Base-by-base conservation (phyloP, 2,888 invertebrate genomes). In the Hartigia nigra region DNA sequence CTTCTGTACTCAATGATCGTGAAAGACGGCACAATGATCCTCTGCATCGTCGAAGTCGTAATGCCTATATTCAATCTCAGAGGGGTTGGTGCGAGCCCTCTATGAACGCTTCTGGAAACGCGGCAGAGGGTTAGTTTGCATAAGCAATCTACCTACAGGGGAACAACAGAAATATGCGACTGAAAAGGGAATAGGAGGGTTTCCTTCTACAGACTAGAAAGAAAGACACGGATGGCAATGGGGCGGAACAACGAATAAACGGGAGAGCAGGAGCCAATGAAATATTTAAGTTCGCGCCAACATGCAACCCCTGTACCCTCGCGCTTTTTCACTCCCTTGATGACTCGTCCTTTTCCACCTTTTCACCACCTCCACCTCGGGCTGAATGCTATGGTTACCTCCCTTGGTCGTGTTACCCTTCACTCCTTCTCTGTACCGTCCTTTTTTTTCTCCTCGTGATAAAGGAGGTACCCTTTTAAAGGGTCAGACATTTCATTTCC, bases 261-360 rank as follows among this genome's bases (percentile, higher is more conserved):
- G 14, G 34, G 31, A 55, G 55, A 23, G 55, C 23, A 55, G 69
- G 76, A 75, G 70, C 32, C 69, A 80, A 55, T 77, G 79, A 81
- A 79, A 81, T 79, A 81, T 81, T 81, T 78, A 77, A 76, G 36
- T 80, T 74, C 36, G 32, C 75, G 72, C 74, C 74, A 23, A 69
- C 69, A 12, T 55, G 39, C 23, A 31, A n/a, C 12, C 34, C 35
- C 70, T 31, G 37, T 32, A 32, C 35, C 31, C 31, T 70, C 77
- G 5, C 75, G 37, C 76, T 77, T 37, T 31, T 32, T 35, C 37
- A 55, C 77, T 79, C 55, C 31, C 31, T 35, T 12, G 79, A 74
- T 35, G 75, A n/a, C 35, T 35, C 76, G 76, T n/a, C 70, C 76
- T 34, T 75, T 39, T 32, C 31, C 70, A 34, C 12, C 74, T 76